Percentiles rank a stretch among this genome's conserved stretches.
These are phyloP conservation scores for Zaprionus bogoriensis DNA, from an alignment of 2,888 invertebrate species.

Conservation along the genomic window DNA sequence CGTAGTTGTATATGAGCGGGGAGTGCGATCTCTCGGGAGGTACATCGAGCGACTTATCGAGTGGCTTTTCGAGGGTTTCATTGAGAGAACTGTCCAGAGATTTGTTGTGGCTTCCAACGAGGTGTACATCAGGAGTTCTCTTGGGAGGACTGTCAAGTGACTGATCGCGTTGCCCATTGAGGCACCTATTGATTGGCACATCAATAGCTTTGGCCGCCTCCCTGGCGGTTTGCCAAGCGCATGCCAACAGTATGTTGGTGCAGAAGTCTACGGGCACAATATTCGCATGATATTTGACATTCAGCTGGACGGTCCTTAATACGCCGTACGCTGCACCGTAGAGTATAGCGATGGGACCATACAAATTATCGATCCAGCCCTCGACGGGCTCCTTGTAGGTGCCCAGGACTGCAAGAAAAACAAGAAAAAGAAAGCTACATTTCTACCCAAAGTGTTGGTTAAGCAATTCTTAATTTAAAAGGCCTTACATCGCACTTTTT, in stretches of 20 bases:
- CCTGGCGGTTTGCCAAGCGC: slow-evolving; percentile 82
- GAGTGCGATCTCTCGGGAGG: background rate
- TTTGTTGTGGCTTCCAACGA: too few species aligned
- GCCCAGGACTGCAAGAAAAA: slow-evolving; percentile 70
- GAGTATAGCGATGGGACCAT: slow-evolving; percentile 84
- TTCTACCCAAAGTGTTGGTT: too few species aligned
- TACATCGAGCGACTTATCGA: too few species aligned
- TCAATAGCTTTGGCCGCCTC: slow-evolving; percentile 20
- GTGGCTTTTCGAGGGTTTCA: too few species aligned
- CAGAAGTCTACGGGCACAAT: slow-evolving; percentile 84
- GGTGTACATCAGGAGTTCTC: too few species aligned
- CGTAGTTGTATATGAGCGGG: slow-evolving; percentile 88
- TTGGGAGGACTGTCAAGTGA: too few species aligned
- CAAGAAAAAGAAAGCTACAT: too few species aligned
- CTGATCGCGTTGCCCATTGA: too few species aligned
- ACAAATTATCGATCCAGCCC: slow-evolving; percentile 89
- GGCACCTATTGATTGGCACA: too few species aligned
- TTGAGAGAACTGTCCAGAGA: too few species aligned
- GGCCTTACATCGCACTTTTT: too few species aligned
- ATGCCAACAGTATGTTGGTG: slow-evolving; percentile 82
- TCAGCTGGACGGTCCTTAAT: slow-evolving; percentile 81
- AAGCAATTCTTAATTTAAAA: too few species aligned
- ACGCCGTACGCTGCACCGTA: slow-evolving; percentile 85
- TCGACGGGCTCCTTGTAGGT: slow-evolving; percentile 84
- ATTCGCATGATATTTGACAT: slow-evolving; percentile 78